Conservation (phyloP, 2,797 vertebrate species). For the Diglossa cyanea region DNA sequence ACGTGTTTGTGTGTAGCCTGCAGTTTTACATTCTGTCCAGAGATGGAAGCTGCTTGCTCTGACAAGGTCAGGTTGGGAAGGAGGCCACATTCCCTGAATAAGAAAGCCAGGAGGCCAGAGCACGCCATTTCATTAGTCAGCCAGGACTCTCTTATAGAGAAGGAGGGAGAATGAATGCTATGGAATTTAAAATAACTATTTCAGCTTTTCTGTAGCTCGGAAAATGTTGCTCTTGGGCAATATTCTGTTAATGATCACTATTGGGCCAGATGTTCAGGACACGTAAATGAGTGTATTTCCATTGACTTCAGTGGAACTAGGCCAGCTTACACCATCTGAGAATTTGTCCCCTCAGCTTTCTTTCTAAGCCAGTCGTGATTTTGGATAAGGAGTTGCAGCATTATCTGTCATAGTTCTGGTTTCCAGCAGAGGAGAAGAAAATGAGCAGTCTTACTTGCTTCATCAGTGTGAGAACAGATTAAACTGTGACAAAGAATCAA, state of each 20-base stretch:
- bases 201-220: not conserved
- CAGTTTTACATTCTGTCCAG: not conserved
- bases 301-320: slow-evolving; percentile 14
- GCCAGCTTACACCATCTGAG: not conserved
- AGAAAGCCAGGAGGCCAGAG: not conserved
- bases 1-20: not conserved
- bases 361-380: not conserved
- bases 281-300: slow-evolving; percentile 19
- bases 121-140: not conserved
- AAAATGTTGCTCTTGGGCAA: slow-evolving; percentile 40
- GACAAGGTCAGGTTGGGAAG: not conserved
- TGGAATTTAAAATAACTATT: slow-evolving; percentile 15
- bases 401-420: not conserved
- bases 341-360: not conserved
- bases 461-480: not conserved
- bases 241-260: slow-evolving; percentile 21
- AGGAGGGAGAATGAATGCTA: not conserved
- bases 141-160: not conserved
- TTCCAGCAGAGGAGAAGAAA: not conserved
- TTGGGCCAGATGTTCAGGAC: slow-evolving; percentile 36
- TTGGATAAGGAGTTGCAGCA: not conserved
- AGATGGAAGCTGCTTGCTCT: not conserved
- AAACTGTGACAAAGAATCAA: not conserved
- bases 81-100: not conserved
- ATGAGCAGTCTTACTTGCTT: not conserved